Evolutionary conservation across 2,797 vertebrate species (phyloP).

Genomic region (Sebastes baramenuke): DNA sequence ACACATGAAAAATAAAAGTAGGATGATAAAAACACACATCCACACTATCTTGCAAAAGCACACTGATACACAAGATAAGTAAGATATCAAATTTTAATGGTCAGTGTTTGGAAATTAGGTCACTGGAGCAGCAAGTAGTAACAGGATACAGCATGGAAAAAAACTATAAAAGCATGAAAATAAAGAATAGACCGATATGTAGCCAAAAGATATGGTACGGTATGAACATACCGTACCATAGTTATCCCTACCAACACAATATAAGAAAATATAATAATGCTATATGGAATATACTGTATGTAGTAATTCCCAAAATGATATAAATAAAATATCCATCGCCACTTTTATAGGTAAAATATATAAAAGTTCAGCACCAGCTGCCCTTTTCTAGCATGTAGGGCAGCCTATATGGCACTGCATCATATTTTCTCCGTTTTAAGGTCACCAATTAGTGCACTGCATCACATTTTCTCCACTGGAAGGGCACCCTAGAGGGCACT

Average conservation of each 20-base stretch:
- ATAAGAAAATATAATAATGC: background rate
- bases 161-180: background rate
- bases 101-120: constrained; percentile 26
- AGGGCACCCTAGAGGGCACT: no score
- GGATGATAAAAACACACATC: background rate
- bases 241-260: background rate
- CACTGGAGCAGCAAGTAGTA: constrained; percentile 7
- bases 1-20: background rate
- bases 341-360: background rate
- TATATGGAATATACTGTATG: background rate
- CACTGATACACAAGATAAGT: background rate
- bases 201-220: background rate
- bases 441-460: no score
- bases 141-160: background rate
- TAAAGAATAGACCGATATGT: background rate
- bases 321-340: background rate
- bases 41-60: background rate
- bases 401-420: no score
- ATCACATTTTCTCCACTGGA: no score
- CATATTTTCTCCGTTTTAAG: no score
- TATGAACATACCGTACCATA: background rate
- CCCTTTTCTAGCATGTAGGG: no score
- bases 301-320: background rate
- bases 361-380: background rate
- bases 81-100: constrained; percentile 28